Conservation (phyloP, 2,888 invertebrate genomes). For the Punctoribates punctum region DNA sequence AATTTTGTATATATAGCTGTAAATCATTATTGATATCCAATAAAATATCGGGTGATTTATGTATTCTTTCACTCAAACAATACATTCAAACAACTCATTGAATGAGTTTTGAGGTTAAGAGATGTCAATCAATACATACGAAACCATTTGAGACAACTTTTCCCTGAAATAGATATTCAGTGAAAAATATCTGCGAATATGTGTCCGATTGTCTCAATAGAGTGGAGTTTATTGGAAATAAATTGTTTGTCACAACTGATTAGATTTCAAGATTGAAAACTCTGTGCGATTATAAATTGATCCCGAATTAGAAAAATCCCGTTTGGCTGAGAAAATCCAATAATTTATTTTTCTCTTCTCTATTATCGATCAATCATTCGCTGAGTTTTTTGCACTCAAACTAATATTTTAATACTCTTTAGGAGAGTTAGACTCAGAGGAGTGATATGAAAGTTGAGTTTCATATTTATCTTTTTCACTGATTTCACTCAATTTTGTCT, state of each 20-base stretch:
- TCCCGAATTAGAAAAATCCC: too few species aligned
- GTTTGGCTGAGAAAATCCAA: not conserved
- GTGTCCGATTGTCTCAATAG: not conserved
- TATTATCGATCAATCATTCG: slow-evolving; percentile 7
- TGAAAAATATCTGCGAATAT: not conserved
- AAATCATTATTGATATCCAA: too few species aligned
- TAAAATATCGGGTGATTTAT: too few species aligned
- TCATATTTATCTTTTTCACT: too few species aligned
- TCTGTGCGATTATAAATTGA: not conserved
- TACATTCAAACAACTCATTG: too few species aligned
- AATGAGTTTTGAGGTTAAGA: too few species aligned
- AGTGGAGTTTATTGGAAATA: not conserved
- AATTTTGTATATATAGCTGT: too few species aligned
- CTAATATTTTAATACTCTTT: slow-evolving; percentile 12
- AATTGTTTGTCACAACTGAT: slow-evolving; percentile 5
- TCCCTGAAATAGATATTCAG: not conserved
- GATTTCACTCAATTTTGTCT: too few species aligned
- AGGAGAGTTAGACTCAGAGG: too few species aligned
- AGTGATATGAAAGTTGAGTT: not conserved
- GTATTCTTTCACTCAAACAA: too few species aligned
- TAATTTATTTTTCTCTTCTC: not conserved
- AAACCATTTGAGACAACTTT: not conserved
- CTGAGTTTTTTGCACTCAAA: not conserved
- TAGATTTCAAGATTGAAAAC: not conserved
- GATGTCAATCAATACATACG: too few species aligned